Conservation (phyloP, 2,888 invertebrate species). For the Volucella zonaria region DNA sequence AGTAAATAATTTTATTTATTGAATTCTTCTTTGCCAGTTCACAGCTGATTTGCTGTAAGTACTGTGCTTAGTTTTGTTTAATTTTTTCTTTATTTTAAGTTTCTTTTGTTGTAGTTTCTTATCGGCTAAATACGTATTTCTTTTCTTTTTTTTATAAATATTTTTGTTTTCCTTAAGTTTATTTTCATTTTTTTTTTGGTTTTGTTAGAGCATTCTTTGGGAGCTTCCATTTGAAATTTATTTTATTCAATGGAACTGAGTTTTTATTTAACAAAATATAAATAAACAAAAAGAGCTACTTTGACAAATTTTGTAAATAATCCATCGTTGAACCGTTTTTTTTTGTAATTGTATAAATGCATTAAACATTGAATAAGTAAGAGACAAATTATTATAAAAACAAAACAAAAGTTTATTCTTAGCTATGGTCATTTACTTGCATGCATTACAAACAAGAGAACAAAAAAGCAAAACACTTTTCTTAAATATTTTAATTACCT, state of each 20-base stretch:
- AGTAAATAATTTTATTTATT: slow-evolving; percentile 44
- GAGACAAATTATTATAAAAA: background rate
- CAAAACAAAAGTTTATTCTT: slow-evolving; percentile 34
- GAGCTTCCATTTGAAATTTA: slow-evolving; percentile 61
- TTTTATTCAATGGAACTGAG: slow-evolving; percentile 8
- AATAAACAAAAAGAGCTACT: slow-evolving; percentile 1
- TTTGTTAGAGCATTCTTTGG: slow-evolving; percentile 13
- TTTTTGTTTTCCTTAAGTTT: slow-evolving; percentile 11
- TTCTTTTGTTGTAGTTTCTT: slow-evolving; percentile 57
- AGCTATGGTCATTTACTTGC: slow-evolving; percentile 63
- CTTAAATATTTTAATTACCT: slow-evolving; percentile 48
- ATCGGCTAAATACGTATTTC: slow-evolving; percentile 39
- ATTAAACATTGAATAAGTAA: slow-evolving; percentile 18
- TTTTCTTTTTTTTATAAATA: slow-evolving; percentile 7
- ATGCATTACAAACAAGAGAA: slow-evolving; percentile 54
- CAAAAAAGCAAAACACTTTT: slow-evolving; percentile 26
- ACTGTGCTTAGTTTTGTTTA: slow-evolving; percentile 54
- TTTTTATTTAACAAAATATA: slow-evolving; percentile 8
- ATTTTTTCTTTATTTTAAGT: slow-evolving; percentile 38
- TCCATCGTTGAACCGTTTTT: slow-evolving; percentile 23
- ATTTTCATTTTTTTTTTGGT: background rate
- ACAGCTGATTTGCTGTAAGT: slow-evolving; percentile 19
- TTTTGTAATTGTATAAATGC: slow-evolving; percentile 26
- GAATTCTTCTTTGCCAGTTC: slow-evolving; percentile 44
- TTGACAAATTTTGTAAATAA: slow-evolving; percentile 48